Base-by-base conservation (phyloP, 2,888 invertebrate species). In the Bombylius major region DNA sequence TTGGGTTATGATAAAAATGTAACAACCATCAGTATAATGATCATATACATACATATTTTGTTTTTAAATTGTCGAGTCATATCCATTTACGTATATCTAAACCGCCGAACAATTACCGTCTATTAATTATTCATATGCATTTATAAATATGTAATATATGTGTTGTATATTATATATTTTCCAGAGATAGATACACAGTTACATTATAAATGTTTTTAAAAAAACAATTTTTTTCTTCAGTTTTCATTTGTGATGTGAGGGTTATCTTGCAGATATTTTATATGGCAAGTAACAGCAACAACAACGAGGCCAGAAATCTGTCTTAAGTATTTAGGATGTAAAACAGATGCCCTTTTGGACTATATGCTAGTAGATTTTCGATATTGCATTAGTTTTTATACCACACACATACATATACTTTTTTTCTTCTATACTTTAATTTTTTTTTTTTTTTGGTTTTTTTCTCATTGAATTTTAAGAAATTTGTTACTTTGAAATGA, bases 281-380 rank as follows among this genome's bases (percentile, higher is more conserved):
- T 46, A 45, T 39, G 34, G 51, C 49, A 48, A 47, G 47, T 47
- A 39, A 55, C 36, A 53, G 53, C 50, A 50, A 47, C 54, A 47
- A 52, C 52, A 39, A 47, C 47, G 13, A 47, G 23, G 47, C 47
- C 55, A 47, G 52, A 32, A 36, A 51, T 55, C 47, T 54, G 52
- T 56, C 52, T 56, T 55, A 48, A 50, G 50, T 33, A 23, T 23
- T 23, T 23, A n/a, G 57, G 59, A 62, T 50, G 58, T 53, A 56
- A 60, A 59, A 49, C 61, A 62, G 61, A 62, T 62, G 61, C 60
- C 61, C 61, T 60, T 58, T 60, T 56, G 53, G 51, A 54, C 58
- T 52, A 58, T 58, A 50, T 36, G 47, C 14, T 50, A 47, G 49
- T 42, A 47, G 48, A 54, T 42, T 47, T 54, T 56, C 48, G 46